These are phyloP conservation scores for Athene noctua DNA, from an alignment of 2,113 vertebrate species.

Conservation along the genomic window DNA sequence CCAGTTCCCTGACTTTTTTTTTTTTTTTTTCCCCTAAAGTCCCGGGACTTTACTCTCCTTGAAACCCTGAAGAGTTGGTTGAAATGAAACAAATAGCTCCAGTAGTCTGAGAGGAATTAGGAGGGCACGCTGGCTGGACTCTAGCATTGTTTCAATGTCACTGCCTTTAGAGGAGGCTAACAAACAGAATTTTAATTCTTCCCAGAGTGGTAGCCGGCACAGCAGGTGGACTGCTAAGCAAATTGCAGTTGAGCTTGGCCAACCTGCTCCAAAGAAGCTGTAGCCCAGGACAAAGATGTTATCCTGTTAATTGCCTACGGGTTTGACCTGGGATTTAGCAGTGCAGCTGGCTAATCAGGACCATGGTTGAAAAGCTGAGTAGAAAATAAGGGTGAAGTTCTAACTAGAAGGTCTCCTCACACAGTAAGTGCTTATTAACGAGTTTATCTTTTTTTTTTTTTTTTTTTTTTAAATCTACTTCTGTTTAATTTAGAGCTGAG, in stretches of 20 bases:
- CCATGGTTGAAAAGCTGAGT: neutral
- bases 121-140: rapidly evolving
- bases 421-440: neutral
- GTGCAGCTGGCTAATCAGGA: neutral
- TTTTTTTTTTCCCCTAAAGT: neutral
- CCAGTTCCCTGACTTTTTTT: neutral
- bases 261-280: neutral
- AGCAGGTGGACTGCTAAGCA: neutral
- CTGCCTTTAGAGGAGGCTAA: neutral
- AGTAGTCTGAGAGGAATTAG: neutral
- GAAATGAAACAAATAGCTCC: neutral
- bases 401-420: neutral
- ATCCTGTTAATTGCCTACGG: neutral
- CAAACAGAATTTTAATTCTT: neutral
- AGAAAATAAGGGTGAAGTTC: neutral
- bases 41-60: neutral
- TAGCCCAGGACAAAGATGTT: neutral
- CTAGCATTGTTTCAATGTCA: neutral
- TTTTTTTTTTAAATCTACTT: neutral
- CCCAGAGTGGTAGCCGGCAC: neutral
- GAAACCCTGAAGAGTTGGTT: neutral
- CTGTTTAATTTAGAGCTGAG: neutral
- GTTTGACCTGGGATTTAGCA: neutral
- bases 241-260: neutral
- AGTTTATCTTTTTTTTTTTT: neutral